phyloP scores from a whole-genome alignment of 2,888 invertebrate species.

The Nymphalis polychloros region DNA sequence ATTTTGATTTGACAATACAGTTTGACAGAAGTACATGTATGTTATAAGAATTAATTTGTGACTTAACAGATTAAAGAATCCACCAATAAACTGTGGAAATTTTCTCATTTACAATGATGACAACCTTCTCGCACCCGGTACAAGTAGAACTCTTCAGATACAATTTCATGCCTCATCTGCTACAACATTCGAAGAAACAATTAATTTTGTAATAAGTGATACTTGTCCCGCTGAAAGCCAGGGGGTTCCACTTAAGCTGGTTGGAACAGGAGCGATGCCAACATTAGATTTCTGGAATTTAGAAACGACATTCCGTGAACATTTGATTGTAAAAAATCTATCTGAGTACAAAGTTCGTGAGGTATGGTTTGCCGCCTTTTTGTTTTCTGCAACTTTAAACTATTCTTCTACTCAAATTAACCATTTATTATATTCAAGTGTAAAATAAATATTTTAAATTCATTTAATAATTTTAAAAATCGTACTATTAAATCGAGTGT shows the following conservation, averaged over 20 bases:
- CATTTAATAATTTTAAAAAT: too few relatives aligned
- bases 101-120: conserved; percentile 72
- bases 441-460: too few relatives aligned
- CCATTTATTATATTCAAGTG: background rate
- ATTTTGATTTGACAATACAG: background rate
- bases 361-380: conserved; percentile 46
- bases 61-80: conserved; percentile 59
- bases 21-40: background rate
- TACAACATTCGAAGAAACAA: conserved; percentile 67
- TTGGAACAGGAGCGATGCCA: conserved; percentile 81
- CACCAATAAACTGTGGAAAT: conserved; percentile 71
- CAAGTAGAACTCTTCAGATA: conserved; percentile 68
- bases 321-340: conserved; percentile 78
- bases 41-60: background rate
- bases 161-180: conserved; percentile 66
- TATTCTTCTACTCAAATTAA: background rate
- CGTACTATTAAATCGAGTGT: too few relatives aligned
- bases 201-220: conserved; percentile 71
- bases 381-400: background rate
- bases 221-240: conserved; percentile 75
- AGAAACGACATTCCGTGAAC: conserved; percentile 82
- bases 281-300: conserved; percentile 80
- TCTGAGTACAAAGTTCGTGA: conserved; percentile 76
- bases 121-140: conserved; percentile 70
- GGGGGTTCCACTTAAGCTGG: conserved; percentile 73